Evolutionary conservation across 1,140 invertebrate genomes (phyloP), one percentile per base, ranked within the genome.

Genomic region (Nasonia longicornis): DNA sequence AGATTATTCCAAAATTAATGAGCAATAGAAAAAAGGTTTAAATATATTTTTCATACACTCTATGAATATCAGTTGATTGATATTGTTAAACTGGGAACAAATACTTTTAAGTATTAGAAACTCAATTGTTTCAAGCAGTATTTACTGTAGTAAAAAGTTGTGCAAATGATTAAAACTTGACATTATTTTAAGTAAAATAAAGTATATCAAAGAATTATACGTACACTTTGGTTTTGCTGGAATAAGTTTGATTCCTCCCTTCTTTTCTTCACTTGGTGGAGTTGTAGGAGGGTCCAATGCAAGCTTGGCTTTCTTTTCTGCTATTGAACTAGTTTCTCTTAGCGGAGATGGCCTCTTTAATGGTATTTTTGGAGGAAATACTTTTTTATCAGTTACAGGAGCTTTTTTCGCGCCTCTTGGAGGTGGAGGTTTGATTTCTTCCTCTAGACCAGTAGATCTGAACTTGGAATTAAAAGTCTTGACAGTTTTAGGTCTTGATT

Each of bases 401-500:
- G 87, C 77, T 76, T 90, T 90, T 71, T 89, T 89, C 26, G 85
- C 91, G 85, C 90, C 92, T 78, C 93, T 91, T 2, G 95, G 94
- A 38, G 95, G 95, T 26, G 95, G 95, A 58, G 95, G 95, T 88
- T 95, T 96, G 4, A 94, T 92, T 91, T 96, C 95, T 88, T 97
- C 96, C 86, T 96, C 95, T 52, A 97, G 88, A 42, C 96, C 96
- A 84, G 96, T 96, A 52, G 95, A 96, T 77, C 96, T 93, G 90
- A 97, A 96, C 89, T 96, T 96, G 0, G 96, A 95, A 90, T 96
- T 95, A 87, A 95, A 97, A 3, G 95, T 96, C 92, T 97, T 97
- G 7, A 97, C 96, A 66, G 96, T 97, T 90, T 96, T 96, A 1
- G 95, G 94, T 84, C 94, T 90, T 29, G 90, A 88, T 80, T 94